Percentiles rank a stretch among this genome's conserved stretches.
Evolutionary conservation across 2,888 invertebrate genomes (phyloP).

Genomic region (Pycnomerus fuliginosus): DNA sequence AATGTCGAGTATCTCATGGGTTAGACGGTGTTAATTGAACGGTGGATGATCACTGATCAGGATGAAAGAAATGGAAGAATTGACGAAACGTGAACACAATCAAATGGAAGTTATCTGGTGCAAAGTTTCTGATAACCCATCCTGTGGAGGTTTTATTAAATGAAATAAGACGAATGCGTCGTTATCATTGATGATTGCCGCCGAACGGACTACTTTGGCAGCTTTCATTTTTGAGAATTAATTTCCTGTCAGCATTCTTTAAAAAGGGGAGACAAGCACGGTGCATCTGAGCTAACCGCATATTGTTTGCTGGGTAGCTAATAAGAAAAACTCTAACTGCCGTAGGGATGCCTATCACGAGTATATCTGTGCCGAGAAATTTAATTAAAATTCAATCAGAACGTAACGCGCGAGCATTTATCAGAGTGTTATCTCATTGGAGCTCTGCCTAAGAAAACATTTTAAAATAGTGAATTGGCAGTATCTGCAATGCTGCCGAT

Average conservation of each 20-base stretch:
- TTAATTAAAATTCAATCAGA: slow-evolving; percentile 56
- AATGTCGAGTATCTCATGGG: slow-evolving; percentile 13
- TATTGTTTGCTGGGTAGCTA: slow-evolving; percentile 50
- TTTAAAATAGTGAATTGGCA: slow-evolving; percentile 54
- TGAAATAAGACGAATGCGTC: slow-evolving; percentile 52
- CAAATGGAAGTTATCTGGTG: background rate
- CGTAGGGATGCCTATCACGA: slow-evolving; percentile 45
- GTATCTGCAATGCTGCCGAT: slow-evolving; percentile 43
- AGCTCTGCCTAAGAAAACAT: slow-evolving; percentile 53
- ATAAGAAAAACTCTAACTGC: slow-evolving; percentile 53
- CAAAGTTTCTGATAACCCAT: slow-evolving; percentile 42
- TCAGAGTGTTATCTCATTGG: slow-evolving; percentile 51
- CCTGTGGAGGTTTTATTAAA: slow-evolving; percentile 46
- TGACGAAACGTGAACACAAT: background rate
- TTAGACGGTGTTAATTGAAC: background rate
- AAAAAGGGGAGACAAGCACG: slow-evolving; percentile 51
- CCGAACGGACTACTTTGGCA: slow-evolving; percentile 48
- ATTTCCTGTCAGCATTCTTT: slow-evolving; percentile 56
- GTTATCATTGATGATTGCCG: slow-evolving; percentile 51
- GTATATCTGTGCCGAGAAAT: slow-evolving; percentile 50
- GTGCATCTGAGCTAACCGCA: slow-evolving; percentile 52
- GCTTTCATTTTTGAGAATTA: slow-evolving; percentile 57
- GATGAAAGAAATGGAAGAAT: background rate
- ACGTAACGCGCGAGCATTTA: slow-evolving; percentile 49
- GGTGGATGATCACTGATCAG: background rate